A percentile compares a stretch with the other conserved stretches of the same genome.
Evolutionary conservation across 1,140 invertebrate genomes (phyloP).

Genomic region (Hylaeus volcanicus): DNA sequence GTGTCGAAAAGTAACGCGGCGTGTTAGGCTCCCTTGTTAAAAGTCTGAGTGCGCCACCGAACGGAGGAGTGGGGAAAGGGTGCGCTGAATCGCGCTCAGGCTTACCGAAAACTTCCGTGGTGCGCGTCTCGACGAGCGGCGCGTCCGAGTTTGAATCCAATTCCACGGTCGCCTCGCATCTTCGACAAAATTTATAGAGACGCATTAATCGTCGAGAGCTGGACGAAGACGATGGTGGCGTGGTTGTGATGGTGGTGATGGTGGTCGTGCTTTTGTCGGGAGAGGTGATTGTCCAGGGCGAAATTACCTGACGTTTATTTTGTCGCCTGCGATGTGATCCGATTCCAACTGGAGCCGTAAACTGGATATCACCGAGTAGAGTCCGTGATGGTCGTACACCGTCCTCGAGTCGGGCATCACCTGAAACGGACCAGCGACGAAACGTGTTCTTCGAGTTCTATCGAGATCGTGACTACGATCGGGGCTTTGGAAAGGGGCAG

Average conservation of each 20-base stretch:
- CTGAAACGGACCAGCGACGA: slow-evolving; percentile 62
- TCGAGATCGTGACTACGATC: background rate
- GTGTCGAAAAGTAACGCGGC: no score
- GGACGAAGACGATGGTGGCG: background rate
- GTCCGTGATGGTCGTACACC: slow-evolving; percentile 66
- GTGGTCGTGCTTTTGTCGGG: slow-evolving; percentile 19
- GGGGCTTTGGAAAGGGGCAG: no score
- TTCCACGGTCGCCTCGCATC: slow-evolving; percentile 71
- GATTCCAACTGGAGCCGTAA: slow-evolving; percentile 76
- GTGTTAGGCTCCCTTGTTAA: no score
- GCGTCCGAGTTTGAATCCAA: slow-evolving; percentile 59
- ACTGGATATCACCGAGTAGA: slow-evolving; percentile 73
- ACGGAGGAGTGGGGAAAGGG: background rate
- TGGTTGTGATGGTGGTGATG: background rate
- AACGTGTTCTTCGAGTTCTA: slow-evolving; percentile 6
- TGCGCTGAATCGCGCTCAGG: background rate
- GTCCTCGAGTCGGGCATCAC: slow-evolving; percentile 72
- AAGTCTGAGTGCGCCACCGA: no score
- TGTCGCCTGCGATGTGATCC: slow-evolving; percentile 73
- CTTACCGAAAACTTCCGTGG: slow-evolving; percentile 76
- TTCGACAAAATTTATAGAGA: slow-evolving; percentile 60
- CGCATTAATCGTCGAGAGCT: slow-evolving; percentile 22
- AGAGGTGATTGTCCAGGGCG: slow-evolving; percentile 14
- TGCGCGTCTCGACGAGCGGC: slow-evolving; percentile 60
- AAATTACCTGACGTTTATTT: slow-evolving; percentile 77